Conservation (phyloP, 2,797 vertebrate genomes). For the Manis javanica region DNA sequence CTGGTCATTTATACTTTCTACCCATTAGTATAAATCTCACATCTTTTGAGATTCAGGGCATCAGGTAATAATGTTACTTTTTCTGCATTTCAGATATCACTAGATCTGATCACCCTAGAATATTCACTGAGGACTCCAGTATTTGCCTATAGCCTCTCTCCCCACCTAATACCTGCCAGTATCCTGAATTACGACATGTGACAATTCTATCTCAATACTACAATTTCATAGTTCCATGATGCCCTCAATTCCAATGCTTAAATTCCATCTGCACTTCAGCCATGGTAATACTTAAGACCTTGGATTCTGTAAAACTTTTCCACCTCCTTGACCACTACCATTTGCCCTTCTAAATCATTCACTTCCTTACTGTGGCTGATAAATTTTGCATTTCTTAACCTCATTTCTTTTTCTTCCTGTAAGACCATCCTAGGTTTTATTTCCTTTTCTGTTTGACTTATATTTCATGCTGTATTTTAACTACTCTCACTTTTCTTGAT, state of each 20-base stretch:
- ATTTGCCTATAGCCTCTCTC: background rate
- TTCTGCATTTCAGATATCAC: background rate
- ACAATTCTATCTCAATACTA: background rate
- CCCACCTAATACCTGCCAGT: background rate
- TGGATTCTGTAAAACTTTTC: background rate
- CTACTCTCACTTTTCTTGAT: background rate
- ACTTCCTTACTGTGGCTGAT: background rate
- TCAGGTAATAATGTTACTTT: background rate
- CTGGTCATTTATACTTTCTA: background rate
- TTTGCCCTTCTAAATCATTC: background rate
- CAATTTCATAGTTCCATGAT: slow-evolving; percentile 4
- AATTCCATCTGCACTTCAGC: background rate
- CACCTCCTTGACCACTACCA: background rate
- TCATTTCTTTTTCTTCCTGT: background rate
- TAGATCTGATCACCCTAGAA: background rate
- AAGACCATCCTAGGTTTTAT: slow-evolving; percentile 37
- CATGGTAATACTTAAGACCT: background rate
- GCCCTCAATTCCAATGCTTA: background rate
- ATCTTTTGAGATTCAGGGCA: background rate
- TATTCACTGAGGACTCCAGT: background rate
- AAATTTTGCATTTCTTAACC: background rate
- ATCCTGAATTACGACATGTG: background rate
- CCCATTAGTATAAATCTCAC: background rate
- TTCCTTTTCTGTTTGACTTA: slow-evolving; percentile 27
- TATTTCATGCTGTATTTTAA: background rate